Evolutionary conservation across 2,888 invertebrate species (phyloP), one percentile per base, ranked within the genome.

Genomic region (Catonia carolina): DNA sequence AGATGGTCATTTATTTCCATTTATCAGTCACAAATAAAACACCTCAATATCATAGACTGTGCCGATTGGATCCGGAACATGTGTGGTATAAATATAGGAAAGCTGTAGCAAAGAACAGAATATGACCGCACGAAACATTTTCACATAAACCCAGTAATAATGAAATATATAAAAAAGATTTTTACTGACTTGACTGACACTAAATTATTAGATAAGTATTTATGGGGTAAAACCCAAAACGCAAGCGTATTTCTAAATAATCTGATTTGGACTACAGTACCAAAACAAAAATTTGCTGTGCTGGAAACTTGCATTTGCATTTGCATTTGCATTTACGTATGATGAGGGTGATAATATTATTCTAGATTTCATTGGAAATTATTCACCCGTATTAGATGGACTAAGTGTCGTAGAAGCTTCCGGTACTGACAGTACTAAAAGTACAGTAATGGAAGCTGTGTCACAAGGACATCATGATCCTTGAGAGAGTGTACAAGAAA

Each of bases 1-100:
- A 57, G 67, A 33, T 67, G 65, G 66, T 65, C 67, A 62, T 60
- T 8, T 67, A 59, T 51, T 61, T 58, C 33, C 67, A 67, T 45
- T 61, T 61, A 53, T 45, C 31, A 45, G 66, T 63, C 7, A 60
- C 66, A 2, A 62, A 66, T 23, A 59, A 60, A 53, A 60, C 63
- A 14, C 64, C 62, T 12, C 56, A 60, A 27, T 55, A 60, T 20
- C 64, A 67, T 51, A 42, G 60, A 3, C 22, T 61, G 22, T 67
- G 65, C 60, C 64, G 64, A 14, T 39, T 20, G 35, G 64, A 63
- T 41, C 45, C 39, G 33, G 59, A 66, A 15, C 59, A 56, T 37
- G n/a, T n/a, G n/a, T 64, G 64, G 65, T 66, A 64, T 23, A 62
- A 58, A 22, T 65, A 57, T 18, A 39, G 18, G 8, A 39, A 39